Evolutionary conservation across 2,888 invertebrate genomes (phyloP).

Genomic region (Andrena dorsata): DNA sequence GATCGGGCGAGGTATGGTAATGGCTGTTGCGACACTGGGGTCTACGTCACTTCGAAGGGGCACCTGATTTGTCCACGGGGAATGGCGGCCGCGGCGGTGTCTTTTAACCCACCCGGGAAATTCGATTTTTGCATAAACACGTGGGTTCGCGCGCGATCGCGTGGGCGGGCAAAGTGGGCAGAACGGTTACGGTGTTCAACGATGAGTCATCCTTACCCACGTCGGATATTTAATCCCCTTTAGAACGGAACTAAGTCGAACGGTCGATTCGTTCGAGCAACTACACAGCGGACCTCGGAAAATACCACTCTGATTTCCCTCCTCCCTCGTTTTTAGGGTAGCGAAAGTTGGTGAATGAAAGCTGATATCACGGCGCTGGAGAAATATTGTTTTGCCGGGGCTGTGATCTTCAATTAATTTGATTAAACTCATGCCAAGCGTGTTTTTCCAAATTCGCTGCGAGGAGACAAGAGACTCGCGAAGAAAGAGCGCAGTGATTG

Average conservation of each 20-base stretch:
- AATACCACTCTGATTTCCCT: background rate
- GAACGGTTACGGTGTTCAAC: constrained; percentile 56
- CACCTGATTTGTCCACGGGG: constrained; percentile 42
- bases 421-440: too few species aligned
- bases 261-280: background rate
- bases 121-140: constrained; percentile 48
- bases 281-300: background rate
- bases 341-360: too few species aligned
- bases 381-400: too few species aligned
- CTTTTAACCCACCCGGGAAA: constrained; percentile 48
- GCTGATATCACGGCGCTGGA: too few species aligned
- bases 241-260: constrained; percentile 29
- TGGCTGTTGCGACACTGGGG: constrained; percentile 18
- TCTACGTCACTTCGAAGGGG: constrained; percentile 21
- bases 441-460: background rate
- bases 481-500: background rate
- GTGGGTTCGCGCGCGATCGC: constrained; percentile 39
- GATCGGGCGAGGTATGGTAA: constrained; percentile 14
- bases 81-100: constrained; percentile 31
- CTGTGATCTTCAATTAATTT: too few species aligned
- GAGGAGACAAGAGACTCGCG: too few species aligned
- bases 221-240: constrained; percentile 63
- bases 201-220: constrained; percentile 68
- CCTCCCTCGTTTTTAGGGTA: too few species aligned
- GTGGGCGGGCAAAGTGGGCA: constrained; percentile 65